These are phyloP conservation scores for Allophyes oxyacanthae DNA, from an alignment of 2,888 invertebrate genomes.

Conservation along the genomic window DNA sequence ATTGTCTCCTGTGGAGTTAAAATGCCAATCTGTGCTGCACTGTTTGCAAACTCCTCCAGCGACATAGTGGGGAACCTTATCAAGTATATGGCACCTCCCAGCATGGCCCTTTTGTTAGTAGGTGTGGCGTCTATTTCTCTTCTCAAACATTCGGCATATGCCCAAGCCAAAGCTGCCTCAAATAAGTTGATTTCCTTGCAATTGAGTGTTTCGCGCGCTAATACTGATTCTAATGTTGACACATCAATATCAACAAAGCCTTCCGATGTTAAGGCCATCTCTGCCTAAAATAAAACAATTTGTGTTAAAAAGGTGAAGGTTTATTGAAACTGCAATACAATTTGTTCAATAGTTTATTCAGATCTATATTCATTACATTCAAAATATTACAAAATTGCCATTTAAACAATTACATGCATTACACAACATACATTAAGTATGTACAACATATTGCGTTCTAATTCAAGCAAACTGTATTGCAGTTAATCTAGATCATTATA, in stretches of 20 bases:
- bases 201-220: slow-evolving; percentile 97
- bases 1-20: slow-evolving; percentile 97
- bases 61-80: slow-evolving; percentile 98
- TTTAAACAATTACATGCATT: slow-evolving; percentile 73
- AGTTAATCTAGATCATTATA: slow-evolving; percentile 69
- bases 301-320: slow-evolving; percentile 66
- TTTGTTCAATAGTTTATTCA: slow-evolving; percentile 84
- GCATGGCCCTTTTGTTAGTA: slow-evolving; percentile 93
- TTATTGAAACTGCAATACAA: slow-evolving; percentile 89
- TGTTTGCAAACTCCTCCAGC: slow-evolving; percentile 97
- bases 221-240: slow-evolving; percentile 96
- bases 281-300: slow-evolving; percentile 92
- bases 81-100: slow-evolving; percentile 94
- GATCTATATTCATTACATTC: slow-evolving; percentile 69
- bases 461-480: slow-evolving; percentile 85
- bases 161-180: slow-evolving; percentile 98
- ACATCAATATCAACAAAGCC: slow-evolving; percentile 99
- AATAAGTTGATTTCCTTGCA: slow-evolving; percentile 97
- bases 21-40: slow-evolving; percentile 97
- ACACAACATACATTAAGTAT: slow-evolving; percentile 70
- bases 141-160: slow-evolving; percentile 96
- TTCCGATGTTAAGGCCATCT: slow-evolving; percentile 98
- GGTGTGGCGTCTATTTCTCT: slow-evolving; percentile 95
- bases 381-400: slow-evolving; percentile 73
- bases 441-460: slow-evolving; percentile 57